Evolutionary conservation across 2,797 vertebrate genomes (phyloP), one percentile per base, ranked within the genome.

Genomic region (Silurus lanzhouensis): DNA sequence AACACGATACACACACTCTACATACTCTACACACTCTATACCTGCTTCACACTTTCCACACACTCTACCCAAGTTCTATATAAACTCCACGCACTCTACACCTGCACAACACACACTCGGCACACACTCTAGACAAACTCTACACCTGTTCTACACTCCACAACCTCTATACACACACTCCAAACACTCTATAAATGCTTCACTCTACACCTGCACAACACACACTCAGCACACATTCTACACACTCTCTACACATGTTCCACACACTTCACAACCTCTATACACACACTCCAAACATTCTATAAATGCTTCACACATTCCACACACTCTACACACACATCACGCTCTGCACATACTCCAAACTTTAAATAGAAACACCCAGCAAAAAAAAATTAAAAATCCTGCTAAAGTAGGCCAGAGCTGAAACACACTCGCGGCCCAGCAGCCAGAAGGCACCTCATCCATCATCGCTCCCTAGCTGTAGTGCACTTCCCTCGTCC

Each of bases 341-440:
- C 74, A 57, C n/a, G 0, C 58, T 12, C 19, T 38, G 22, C 66
- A 61, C 55, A 74, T 48, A 27, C 52, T 38, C 17, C 19, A 7
- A 31, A 19, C 58, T 81, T 81, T 74, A 74, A 81, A 87, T 75
- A 84, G 68, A 85, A 66, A 76, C 31, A 7, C 19, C 76, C 57
- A 46, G 91, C 46, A 70, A 31, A 71, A 82, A 25, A 92, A 91
- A 90, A 4, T 38, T 38, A 38, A 38, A 38, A 38, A 38, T 38
- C 90, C 91, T 92, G 89, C 91, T 9, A 44, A 95, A 93, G 92
- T 94, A 93, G 93, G 93, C 90, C 93, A 91, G 91, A 90, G 90
- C 92, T 90, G 92, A 94, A 93, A 95, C 93, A 91, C 31, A 38
- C 14, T 68, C 71, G 31, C 60, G 5, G 94, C 92, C 90, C 89